Conservation (phyloP, 2,797 vertebrate genomes). For the Lerista edwardsae region DNA sequence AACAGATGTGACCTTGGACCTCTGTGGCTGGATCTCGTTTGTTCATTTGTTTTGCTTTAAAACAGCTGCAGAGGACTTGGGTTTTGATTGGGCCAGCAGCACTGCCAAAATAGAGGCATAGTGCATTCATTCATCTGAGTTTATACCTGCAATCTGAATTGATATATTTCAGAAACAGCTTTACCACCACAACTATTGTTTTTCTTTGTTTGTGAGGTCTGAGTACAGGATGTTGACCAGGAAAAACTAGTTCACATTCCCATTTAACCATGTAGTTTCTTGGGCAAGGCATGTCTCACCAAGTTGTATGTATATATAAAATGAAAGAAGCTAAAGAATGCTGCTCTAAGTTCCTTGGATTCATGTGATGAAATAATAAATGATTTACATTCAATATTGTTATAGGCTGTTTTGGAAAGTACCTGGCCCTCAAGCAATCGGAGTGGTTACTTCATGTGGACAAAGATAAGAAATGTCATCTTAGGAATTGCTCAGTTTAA, state of each 20-base stretch:
- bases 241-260: neutral
- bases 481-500: constrained; percentile 93
- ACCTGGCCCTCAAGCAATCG: constrained; percentile 97
- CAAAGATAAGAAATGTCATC: constrained; percentile 94
- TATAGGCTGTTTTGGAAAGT: constrained; percentile 96
- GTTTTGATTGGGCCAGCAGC: neutral
- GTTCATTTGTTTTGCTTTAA: neutral
- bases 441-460: constrained; percentile 97
- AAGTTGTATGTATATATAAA: neutral
- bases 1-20: neutral
- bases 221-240: neutral
- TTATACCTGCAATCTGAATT: too few relatives aligned
- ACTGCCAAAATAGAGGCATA: too few relatives aligned
- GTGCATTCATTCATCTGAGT: neutral
- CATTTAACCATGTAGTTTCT: neutral
- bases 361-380: neutral
- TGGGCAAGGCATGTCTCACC: neutral
- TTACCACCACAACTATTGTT: neutral
- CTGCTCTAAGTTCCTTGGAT: neutral
- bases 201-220: neutral
- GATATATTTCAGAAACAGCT: neutral
- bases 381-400: constrained; percentile 51
- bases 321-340: neutral
- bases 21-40: neutral
- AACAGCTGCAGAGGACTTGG: neutral